Conservation (phyloP, 2,113 vertebrate species). For the Larimichthys crocea region DNA sequence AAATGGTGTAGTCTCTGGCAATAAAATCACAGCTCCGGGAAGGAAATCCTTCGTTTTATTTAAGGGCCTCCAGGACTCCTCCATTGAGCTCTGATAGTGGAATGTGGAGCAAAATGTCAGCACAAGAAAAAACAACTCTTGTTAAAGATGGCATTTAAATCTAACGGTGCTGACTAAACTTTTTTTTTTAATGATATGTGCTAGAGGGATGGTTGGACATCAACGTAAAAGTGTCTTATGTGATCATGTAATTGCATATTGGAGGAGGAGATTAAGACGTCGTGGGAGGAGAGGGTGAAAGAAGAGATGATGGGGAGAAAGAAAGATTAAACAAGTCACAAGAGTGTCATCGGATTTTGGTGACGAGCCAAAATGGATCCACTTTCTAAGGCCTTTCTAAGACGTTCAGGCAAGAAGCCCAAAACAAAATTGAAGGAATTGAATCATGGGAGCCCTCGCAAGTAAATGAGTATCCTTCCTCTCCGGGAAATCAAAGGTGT, state of each 20-base stretch:
- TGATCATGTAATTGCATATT: slow-evolving; percentile 76
- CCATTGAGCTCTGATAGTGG: slow-evolving; percentile 35
- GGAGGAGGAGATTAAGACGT: slow-evolving; percentile 27
- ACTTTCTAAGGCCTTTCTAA: slow-evolving; percentile 63
- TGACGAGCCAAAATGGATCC: slow-evolving; percentile 27
- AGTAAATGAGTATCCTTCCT: slow-evolving; percentile 29
- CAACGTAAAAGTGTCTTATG: slow-evolving; percentile 34
- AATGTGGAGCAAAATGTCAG: slow-evolving; percentile 40
- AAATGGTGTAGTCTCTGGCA: slow-evolving; percentile 21
- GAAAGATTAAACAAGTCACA: slow-evolving; percentile 25
- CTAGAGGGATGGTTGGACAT: slow-evolving; percentile 12
- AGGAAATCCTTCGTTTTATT: background rate
- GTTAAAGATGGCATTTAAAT: background rate
- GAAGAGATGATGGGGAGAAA: slow-evolving; percentile 20
- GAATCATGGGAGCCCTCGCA: slow-evolving; percentile 19
- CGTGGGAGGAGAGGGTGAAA: slow-evolving; percentile 17
- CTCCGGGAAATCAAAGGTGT: slow-evolving; percentile 18
- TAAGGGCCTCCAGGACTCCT: slow-evolving; percentile 45
- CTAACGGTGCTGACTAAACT: background rate
- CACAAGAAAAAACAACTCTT: slow-evolving; percentile 3
- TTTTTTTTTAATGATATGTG: slow-evolving; percentile 10
- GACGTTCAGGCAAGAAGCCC: slow-evolving; percentile 26
- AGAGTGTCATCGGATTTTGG: slow-evolving; percentile 13
- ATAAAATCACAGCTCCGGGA: slow-evolving; percentile 8
- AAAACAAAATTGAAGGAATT: slow-evolving; percentile 17